phyloP scores from a whole-genome alignment of 1,140 invertebrate species.

The Drosophila persimilis region DNA sequence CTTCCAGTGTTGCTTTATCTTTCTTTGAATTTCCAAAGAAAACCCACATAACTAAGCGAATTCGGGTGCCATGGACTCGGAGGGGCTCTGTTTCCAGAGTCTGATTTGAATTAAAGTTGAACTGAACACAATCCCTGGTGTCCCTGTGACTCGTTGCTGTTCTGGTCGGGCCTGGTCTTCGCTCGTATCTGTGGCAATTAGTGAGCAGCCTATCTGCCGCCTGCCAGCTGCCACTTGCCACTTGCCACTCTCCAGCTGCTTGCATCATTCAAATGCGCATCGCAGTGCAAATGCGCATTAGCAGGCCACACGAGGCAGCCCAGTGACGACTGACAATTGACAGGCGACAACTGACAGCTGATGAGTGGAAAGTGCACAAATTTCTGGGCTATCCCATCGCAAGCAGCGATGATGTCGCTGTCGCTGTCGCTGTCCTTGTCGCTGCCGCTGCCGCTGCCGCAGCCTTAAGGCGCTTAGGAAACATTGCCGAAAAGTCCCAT shows the following conservation, averaged over 20 bases:
- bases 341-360: conserved; percentile 43
- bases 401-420: no score
- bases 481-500: background rate
- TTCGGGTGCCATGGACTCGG: no score
- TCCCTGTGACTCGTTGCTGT: background rate
- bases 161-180: background rate
- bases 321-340: conserved; percentile 71
- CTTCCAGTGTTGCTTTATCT: no score
- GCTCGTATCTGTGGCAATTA: conserved; percentile 27
- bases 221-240: conserved; percentile 32
- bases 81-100: no score
- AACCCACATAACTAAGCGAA: no score
- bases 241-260: conserved; percentile 7
- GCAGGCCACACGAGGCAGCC: conserved; percentile 66
- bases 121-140: background rate
- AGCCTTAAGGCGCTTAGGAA: conserved; percentile 45
- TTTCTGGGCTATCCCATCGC: background rate
- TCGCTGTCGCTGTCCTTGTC: no score
- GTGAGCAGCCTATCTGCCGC: conserved; percentile 28
- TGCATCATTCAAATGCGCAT: conserved; percentile 68
- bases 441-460: background rate
- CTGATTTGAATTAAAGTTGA: no score
- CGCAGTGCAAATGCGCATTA: conserved; percentile 64
- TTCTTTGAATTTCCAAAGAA: no score
- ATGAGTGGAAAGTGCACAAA: conserved; percentile 13